phyloP scores from a whole-genome alignment of 2,113 vertebrate genomes.

The Oreochromis spilurus region DNA sequence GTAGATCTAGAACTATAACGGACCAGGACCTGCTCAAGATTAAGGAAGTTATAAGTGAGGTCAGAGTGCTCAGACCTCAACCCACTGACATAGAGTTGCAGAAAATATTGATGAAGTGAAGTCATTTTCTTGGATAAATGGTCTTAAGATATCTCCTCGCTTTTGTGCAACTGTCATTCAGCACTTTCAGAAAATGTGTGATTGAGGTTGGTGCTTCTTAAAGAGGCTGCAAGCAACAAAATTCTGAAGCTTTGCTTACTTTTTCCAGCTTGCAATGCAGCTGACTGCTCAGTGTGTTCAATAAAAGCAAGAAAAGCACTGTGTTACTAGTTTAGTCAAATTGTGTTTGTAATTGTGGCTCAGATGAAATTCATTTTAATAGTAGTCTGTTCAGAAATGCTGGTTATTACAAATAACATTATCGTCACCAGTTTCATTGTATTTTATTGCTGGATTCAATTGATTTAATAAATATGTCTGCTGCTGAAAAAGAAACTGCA shows the following conservation, averaged over 20 bases:
- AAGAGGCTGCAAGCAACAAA: not conserved
- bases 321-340: not conserved
- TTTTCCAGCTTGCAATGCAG: not conserved
- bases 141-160: not conserved
- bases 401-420: not conserved
- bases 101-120: not conserved
- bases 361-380: not conserved
- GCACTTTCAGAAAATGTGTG: not conserved
- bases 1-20: too few relatives aligned
- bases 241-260: not conserved
- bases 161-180: not conserved
- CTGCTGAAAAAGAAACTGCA: not conserved
- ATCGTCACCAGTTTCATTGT: not conserved
- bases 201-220: not conserved
- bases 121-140: not conserved
- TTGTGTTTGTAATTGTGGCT: not conserved
- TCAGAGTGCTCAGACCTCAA: not conserved
- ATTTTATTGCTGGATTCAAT: not conserved
- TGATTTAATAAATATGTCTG: constrained; percentile 4
- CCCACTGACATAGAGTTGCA: not conserved
- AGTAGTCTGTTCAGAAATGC: not conserved
- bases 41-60: not conserved
- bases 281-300: not conserved
- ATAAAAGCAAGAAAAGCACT: not conserved
- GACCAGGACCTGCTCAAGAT: not conserved